A percentile compares a stretch with the other conserved stretches of the same genome.
phyloP scores from a whole-genome alignment of 2,888 invertebrate species.

The Scaptomyza tumidula region DNA sequence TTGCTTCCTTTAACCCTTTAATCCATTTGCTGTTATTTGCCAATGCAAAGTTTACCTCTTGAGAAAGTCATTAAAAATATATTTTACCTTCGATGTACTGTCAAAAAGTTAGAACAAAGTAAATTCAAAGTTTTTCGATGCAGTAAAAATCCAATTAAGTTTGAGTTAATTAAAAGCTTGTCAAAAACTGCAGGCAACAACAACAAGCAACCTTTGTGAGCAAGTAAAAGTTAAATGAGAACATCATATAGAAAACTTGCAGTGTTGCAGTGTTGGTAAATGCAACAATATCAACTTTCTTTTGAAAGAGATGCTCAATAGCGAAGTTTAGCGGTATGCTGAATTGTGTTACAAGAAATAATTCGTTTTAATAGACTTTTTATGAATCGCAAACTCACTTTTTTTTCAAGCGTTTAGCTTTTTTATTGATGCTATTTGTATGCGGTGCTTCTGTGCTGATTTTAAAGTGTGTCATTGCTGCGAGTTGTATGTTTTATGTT shows the following conservation, averaged over 20 bases:
- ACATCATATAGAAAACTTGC: constrained; percentile 6
- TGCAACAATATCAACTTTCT: constrained; percentile 8
- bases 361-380: constrained; percentile 58
- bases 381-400: constrained; percentile 75
- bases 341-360: constrained; percentile 26
- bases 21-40: background rate
- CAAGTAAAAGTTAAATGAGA: background rate
- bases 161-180: background rate
- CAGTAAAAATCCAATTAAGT: background rate
- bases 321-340: constrained; percentile 26
- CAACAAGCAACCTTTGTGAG: background rate
- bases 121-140: constrained; percentile 14
- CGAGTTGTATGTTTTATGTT: constrained; percentile 46
- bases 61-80: background rate
- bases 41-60: background rate
- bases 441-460: constrained; percentile 50
- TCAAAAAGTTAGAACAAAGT: background rate
- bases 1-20: no score
- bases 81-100: background rate
- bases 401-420: constrained; percentile 23
- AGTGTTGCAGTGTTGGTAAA: background rate
- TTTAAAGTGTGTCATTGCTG: constrained; percentile 63
- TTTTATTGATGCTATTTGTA: constrained; percentile 41
- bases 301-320: background rate
- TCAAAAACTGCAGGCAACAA: background rate